These are phyloP conservation scores for Babylonia areolata DNA, from an alignment of 1,140 invertebrate genomes.

Conservation along the genomic window DNA sequence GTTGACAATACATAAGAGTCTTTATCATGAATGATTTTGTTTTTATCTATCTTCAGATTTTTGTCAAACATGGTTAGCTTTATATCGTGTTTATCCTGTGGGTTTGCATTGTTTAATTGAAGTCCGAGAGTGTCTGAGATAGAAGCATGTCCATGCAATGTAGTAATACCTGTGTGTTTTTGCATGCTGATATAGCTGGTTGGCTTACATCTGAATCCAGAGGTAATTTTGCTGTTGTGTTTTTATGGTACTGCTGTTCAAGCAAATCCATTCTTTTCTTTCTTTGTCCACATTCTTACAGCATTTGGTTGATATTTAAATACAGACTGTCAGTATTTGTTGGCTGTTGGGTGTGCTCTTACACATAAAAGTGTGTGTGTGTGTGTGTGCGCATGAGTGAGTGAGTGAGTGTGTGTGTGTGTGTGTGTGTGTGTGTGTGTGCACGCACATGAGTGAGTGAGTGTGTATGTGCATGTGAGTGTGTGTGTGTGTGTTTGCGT, in stretches of 20 bases:
- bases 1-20: no score
- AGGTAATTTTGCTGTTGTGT: background rate
- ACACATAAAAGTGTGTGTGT: background rate
- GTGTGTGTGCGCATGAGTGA: no score
- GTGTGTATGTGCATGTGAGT: conserved; percentile 2
- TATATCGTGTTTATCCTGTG: background rate
- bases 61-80: no score
- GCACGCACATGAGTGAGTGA: background rate
- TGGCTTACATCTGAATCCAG: conserved; percentile 17
- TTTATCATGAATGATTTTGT: no score
- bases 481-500: conserved; percentile 29
- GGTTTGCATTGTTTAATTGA: background rate
- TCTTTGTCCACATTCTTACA: background rate
- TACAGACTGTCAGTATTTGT: background rate
- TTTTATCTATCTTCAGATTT: no score
- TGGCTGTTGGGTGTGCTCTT: no score
- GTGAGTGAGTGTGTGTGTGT: background rate
- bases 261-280: no score
- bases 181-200: conserved; percentile 15
- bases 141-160: background rate
- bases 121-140: no score
- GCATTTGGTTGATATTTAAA: no score
- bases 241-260: background rate
- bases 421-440: background rate
- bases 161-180: background rate